Conservation (phyloP, 2,113 vertebrate species). For the Capreolus pygargus region DNA sequence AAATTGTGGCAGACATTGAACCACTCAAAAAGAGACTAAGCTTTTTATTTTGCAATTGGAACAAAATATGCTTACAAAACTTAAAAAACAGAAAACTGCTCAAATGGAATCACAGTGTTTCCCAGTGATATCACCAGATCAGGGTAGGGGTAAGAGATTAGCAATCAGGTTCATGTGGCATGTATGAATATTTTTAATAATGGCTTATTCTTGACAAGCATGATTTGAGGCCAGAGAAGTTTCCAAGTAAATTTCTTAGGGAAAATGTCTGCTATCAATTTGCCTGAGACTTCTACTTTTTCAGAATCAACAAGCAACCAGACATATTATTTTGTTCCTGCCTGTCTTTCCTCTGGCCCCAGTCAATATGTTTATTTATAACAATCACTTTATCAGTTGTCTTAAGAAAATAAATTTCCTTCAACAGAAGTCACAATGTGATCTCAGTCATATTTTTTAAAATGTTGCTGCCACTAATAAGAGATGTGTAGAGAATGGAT, state of each 20-base stretch:
- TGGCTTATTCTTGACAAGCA: neutral
- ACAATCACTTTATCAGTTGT: conserved; percentile 3
- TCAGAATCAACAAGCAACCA: neutral
- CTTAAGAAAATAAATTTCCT: conserved; percentile 1
- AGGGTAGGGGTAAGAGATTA: neutral
- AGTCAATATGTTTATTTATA: neutral
- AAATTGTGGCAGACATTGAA: neutral
- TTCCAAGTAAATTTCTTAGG: neutral
- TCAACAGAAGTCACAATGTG: neutral
- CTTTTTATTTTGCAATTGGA: neutral
- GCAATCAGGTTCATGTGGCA: neutral
- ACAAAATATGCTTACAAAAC: neutral
- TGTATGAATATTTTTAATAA: neutral
- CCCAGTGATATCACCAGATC: neutral
- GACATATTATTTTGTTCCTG: neutral
- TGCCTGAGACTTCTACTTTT: neutral
- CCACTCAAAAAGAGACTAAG: neutral
- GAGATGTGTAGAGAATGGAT: neutral
- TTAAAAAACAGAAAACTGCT: neutral
- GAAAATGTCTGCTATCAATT: neutral
- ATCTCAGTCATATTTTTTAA: neutral
- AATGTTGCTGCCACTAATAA: neutral
- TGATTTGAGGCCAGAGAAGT: neutral
- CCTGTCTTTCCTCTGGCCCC: neutral
- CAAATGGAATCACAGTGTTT: neutral